These are phyloP conservation scores for Ennomos erosarius DNA, from an alignment of 2,888 invertebrate genomes.

Conservation along the genomic window DNA sequence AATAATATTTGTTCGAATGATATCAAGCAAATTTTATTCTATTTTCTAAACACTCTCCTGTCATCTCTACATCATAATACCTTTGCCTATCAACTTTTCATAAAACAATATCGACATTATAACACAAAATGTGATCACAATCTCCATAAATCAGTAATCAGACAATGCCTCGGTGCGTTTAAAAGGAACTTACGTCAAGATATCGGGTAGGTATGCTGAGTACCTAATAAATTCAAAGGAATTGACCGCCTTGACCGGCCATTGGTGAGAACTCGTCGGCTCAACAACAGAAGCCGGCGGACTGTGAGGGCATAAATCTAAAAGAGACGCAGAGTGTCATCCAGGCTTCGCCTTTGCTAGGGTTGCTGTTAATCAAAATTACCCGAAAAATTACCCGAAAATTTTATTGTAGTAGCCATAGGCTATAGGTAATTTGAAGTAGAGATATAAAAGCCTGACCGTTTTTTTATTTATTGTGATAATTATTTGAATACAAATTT, in stretches of 20 bases:
- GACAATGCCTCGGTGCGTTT: conserved; percentile 69
- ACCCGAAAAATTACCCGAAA: no score
- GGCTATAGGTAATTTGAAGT: no score
- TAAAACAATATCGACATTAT: conserved; percentile 10
- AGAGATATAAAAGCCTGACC: no score
- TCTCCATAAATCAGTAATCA: conserved; percentile 70
- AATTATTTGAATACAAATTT: no score
- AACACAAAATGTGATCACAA: conserved; percentile 18
- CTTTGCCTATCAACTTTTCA: conserved; percentile 1
- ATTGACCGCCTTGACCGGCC: conserved; percentile 55
- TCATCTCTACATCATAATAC: no score
- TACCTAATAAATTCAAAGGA: conserved; percentile 79
- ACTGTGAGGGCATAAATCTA: conserved; percentile 79
- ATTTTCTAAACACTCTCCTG: no score
- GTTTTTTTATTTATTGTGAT: no score
- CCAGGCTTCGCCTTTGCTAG: conserved; percentile 41
- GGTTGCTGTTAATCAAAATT: background rate
- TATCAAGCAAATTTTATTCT: no score
- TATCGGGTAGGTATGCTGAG: conserved; percentile 44
- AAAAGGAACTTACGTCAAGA: conserved; percentile 60
- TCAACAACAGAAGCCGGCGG: conserved; percentile 74
- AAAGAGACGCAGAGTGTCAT: conserved; percentile 66
- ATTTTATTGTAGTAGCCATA: no score
- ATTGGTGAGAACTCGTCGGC: conserved; percentile 79
- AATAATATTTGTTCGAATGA: no score